Evolutionary conservation across 2,888 invertebrate species (phyloP).

Genomic region (Elmis aenea): DNA sequence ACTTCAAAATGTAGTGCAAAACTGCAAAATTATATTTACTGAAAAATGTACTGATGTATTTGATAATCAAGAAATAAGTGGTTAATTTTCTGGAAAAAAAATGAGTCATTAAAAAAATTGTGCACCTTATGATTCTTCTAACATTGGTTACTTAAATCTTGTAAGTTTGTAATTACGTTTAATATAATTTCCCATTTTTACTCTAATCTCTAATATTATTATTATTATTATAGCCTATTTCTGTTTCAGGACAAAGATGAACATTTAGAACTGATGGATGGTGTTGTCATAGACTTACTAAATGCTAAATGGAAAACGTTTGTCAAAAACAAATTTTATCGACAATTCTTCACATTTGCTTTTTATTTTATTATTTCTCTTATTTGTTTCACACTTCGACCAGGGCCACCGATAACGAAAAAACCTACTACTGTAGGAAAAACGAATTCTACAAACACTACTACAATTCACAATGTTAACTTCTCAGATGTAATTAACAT

Average conservation of each 20-base stretch:
- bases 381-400: slow-evolving; percentile 83
- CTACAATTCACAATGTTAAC: slow-evolving; percentile 3
- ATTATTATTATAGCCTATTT: too few species aligned
- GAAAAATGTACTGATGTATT: too few species aligned
- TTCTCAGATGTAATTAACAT: slow-evolving; percentile 10
- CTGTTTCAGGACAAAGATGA: slow-evolving; percentile 82
- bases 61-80: too few species aligned
- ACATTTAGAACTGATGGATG: slow-evolving; percentile 92
- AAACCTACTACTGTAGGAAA: slow-evolving; percentile 22
- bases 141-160: too few species aligned
- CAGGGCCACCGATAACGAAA: slow-evolving; percentile 60
- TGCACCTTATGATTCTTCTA: too few species aligned
- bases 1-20: too few species aligned
- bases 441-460: slow-evolving; percentile 25
- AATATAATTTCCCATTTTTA: too few species aligned
- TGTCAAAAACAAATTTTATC: slow-evolving; percentile 89
- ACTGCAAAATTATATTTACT: too few species aligned
- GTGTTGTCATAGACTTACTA: slow-evolving; percentile 86
- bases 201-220: too few species aligned
- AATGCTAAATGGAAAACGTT: slow-evolving; percentile 98
- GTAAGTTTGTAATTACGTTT: too few species aligned
- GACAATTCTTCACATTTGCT: slow-evolving; percentile 85
- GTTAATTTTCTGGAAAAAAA: too few species aligned
- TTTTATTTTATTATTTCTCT: slow-evolving; percentile 87
- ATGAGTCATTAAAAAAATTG: too few species aligned